phyloP scores from a whole-genome alignment of 2,888 invertebrate genomes.

The Plutella xylostella region DNA sequence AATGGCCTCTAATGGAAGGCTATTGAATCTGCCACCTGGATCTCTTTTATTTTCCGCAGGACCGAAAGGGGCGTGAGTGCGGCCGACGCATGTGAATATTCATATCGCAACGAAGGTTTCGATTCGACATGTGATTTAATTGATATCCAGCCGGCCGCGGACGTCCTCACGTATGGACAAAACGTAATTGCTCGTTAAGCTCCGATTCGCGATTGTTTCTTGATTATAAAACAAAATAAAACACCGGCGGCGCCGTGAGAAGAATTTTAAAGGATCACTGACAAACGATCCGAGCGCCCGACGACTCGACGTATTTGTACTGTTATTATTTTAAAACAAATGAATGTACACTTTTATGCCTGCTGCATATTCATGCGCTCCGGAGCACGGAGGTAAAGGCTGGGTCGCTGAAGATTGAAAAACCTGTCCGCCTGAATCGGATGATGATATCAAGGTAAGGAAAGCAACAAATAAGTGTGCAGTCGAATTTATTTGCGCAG shows the following conservation, averaged over 20 bases:
- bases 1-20: constrained; percentile 65
- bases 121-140: constrained; percentile 50
- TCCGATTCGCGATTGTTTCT: constrained; percentile 57
- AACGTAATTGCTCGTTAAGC: constrained; percentile 64
- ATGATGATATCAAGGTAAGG: constrained; percentile 53
- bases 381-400: not conserved
- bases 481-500: constrained; percentile 60
- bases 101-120: constrained; percentile 35
- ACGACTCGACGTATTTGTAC: constrained; percentile 13
- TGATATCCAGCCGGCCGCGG: constrained; percentile 39
- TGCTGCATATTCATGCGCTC: constrained; percentile 18
- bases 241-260: constrained; percentile 28
- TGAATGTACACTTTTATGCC: constrained; percentile 18
- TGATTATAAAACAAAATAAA: constrained; percentile 53
- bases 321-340: constrained; percentile 27
- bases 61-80: constrained; percentile 31
- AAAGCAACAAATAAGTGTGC: constrained; percentile 49
- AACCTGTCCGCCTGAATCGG: constrained; percentile 21
- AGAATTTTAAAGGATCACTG: constrained; percentile 32
- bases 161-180: constrained; percentile 43
- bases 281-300: constrained; percentile 26
- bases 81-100: constrained; percentile 50
- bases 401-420: constrained; percentile 1
- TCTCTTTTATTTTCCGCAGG: constrained; percentile 47
- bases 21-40: constrained; percentile 64